A percentile compares a stretch with the other conserved stretches of the same genome.
phyloP scores from a whole-genome alignment of 2,888 invertebrate genomes.

The Oeneis ivallda region DNA sequence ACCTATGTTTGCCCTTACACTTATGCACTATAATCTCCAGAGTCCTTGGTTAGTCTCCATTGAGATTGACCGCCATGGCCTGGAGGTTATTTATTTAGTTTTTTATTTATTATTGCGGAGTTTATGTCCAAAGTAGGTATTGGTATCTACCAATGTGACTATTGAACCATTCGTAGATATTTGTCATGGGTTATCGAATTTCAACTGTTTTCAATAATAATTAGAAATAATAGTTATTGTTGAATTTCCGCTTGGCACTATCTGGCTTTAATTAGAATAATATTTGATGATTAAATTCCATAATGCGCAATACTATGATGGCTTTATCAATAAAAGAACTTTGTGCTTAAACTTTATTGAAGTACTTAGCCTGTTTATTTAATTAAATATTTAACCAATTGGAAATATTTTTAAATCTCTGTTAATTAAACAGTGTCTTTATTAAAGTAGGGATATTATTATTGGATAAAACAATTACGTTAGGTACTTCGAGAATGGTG shows the following conservation, averaged over 20 bases:
- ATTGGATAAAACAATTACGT: too few relatives aligned
- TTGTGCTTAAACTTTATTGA: background rate
- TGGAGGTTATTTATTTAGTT: too few relatives aligned
- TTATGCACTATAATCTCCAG: too few relatives aligned
- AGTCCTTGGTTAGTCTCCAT: too few relatives aligned
- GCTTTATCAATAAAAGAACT: constrained; percentile 4
- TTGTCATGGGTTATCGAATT: background rate
- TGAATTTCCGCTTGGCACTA: constrained; percentile 1
- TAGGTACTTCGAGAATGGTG: too few relatives aligned
- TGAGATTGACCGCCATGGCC: too few relatives aligned
- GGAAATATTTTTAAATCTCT: background rate
- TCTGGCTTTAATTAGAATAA: constrained; percentile 9
- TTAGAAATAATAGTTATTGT: constrained; percentile 1
- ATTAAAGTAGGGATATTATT: too few relatives aligned
- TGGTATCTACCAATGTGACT: too few relatives aligned
- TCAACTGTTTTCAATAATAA: background rate
- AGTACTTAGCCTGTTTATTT: background rate
- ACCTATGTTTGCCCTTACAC: too few relatives aligned
- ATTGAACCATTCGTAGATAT: background rate
- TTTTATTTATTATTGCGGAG: too few relatives aligned
- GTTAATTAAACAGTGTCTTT: background rate
- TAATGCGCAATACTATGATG: constrained; percentile 3
- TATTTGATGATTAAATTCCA: constrained; percentile 8
- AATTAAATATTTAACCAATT: background rate
- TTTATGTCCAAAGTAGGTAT: too few relatives aligned